Evolutionary conservation across 1,140 invertebrate genomes (phyloP).

Genomic region (Monomorium pharaonis): DNA sequence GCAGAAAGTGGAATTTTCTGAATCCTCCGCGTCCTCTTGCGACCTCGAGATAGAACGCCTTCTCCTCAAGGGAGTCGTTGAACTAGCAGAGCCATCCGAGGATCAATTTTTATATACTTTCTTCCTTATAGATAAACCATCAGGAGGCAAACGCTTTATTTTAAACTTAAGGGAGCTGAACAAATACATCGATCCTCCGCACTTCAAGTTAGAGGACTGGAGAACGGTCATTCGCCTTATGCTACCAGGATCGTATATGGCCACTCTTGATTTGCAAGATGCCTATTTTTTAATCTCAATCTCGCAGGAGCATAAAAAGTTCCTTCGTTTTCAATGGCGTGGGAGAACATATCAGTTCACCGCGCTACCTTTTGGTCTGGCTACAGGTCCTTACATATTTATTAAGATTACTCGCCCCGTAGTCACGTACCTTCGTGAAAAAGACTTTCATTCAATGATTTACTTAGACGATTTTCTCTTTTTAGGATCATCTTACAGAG

Average conservation of each 20-base stretch:
- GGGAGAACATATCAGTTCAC: background rate
- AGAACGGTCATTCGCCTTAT: background rate
- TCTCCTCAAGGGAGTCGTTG: no score
- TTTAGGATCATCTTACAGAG: background rate
- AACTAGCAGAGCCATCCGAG: no score
- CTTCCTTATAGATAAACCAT: no score
- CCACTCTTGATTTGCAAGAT: background rate
- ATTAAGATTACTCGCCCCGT: background rate
- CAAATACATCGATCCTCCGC: background rate
- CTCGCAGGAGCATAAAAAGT: background rate
- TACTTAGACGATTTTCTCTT: background rate
- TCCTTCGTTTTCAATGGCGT: background rate
- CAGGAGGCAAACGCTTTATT: no score
- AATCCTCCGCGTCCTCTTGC: no score
- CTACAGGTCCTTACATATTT: background rate
- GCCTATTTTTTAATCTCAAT: background rate
- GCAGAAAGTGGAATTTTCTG: no score
- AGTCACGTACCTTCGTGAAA: background rate
- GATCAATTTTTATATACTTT: no score
- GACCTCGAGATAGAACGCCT: no score
- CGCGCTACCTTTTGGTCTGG: background rate
- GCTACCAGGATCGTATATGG: background rate
- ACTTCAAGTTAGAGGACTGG: background rate
- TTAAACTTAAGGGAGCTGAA: no score
- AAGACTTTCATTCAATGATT: background rate